phyloP scores from a whole-genome alignment of 1,140 invertebrate genomes.

The Cyrtorhinus lividipennis region DNA sequence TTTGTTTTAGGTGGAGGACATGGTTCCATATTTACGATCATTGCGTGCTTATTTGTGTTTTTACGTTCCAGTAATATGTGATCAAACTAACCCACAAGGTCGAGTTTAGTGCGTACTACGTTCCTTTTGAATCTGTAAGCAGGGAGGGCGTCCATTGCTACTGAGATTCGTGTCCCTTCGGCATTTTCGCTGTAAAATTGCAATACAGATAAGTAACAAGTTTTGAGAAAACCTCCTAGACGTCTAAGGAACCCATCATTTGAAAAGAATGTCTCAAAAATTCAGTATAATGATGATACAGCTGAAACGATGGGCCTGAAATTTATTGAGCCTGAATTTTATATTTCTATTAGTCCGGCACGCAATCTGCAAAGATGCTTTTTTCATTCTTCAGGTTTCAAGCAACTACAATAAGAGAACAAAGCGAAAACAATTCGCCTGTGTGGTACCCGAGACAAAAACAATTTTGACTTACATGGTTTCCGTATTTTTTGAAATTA shows the following conservation, averaged over 20 bases:
- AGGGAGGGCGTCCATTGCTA: conserved; percentile 39
- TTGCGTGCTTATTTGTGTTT: not conserved
- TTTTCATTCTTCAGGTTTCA: too few relatives aligned
- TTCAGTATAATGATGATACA: not conserved
- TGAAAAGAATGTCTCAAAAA: not conserved
- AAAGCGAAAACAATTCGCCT: too few relatives aligned
- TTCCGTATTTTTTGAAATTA: conserved; percentile 18
- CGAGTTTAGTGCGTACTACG: conserved; percentile 41
- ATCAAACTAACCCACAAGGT: conserved; percentile 43
- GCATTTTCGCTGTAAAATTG: conserved; percentile 15
- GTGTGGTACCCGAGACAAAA: too few relatives aligned
- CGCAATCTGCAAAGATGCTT: too few relatives aligned
- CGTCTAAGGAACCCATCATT: not conserved
- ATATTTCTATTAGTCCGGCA: too few relatives aligned
- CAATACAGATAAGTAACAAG: not conserved
- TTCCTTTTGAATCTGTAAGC: conserved; percentile 43
- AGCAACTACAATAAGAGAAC: too few relatives aligned
- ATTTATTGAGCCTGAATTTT: not conserved
- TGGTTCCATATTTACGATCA: not conserved
- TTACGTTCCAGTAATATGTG: not conserved
- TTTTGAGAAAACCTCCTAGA: not conserved
- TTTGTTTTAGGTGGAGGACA: not conserved
- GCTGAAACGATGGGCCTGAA: not conserved
- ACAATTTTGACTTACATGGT: too few relatives aligned
- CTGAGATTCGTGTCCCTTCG: conserved; percentile 32